Conservation (phyloP, 1,140 invertebrate genomes). For the Drosophila takahashii region DNA sequence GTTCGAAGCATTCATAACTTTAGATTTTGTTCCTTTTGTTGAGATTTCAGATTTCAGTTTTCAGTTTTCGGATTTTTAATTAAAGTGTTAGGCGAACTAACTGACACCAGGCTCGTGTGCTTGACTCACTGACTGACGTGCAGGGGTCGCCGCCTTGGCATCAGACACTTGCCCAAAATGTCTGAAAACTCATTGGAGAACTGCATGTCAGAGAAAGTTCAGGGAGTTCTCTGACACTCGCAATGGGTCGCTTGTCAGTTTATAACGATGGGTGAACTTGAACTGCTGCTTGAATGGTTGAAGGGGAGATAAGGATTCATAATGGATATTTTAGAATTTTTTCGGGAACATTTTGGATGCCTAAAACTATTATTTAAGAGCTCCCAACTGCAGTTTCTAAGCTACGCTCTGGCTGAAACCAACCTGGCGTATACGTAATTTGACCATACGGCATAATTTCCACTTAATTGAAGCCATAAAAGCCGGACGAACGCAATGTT, state of each 20-base stretch:
- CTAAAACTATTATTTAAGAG: too few species aligned
- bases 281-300: constrained; percentile 14
- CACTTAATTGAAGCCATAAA: constrained; percentile 70
- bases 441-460: constrained; percentile 46
- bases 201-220: constrained; percentile 46
- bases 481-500: constrained; percentile 50
- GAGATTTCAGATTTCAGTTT: constrained; percentile 28
- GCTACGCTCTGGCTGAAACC: too few species aligned
- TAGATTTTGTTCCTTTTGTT: constrained; percentile 37
- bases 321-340: neutral
- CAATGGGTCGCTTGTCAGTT: constrained; percentile 27
- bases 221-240: constrained; percentile 34
- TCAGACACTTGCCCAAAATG: constrained; percentile 42
- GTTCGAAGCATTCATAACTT: constrained; percentile 63
- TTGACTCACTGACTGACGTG: constrained; percentile 47
- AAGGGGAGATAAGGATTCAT: constrained; percentile 28
- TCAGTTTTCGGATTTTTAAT: constrained; percentile 56
- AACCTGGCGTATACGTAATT: constrained; percentile 31
- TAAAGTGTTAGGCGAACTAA: constrained; percentile 61
- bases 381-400: neutral
- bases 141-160: constrained; percentile 41
- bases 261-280: constrained; percentile 36
- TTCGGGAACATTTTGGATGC: too few species aligned
- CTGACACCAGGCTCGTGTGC: constrained; percentile 36
- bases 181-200: constrained; percentile 23